phyloP scores from a whole-genome alignment of 2,888 invertebrate species.

The Terebella lapidaria region DNA sequence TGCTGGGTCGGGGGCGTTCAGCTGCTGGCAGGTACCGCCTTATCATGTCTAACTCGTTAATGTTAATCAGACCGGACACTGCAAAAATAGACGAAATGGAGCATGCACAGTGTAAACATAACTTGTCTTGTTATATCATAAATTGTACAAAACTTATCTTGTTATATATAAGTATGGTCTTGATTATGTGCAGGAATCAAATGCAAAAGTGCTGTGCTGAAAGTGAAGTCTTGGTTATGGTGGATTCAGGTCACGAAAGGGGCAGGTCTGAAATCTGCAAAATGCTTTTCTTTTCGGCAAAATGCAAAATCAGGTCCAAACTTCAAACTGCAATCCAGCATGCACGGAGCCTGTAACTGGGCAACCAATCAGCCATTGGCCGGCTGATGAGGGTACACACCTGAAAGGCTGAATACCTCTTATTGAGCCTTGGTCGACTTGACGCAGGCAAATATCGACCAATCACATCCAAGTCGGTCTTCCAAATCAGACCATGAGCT shows the following conservation, averaged over 20 bases:
- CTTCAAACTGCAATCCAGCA: neutral
- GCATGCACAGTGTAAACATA: too few relatives aligned
- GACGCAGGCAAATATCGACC: constrained; percentile 90
- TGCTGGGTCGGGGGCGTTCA: constrained; percentile 84
- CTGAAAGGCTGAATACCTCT: constrained; percentile 95
- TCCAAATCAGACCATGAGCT: constrained; percentile 8
- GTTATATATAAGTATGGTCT: too few relatives aligned
- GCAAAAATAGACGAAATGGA: constrained; percentile 15
- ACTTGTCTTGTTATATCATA: too few relatives aligned
- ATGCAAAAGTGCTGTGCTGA: too few relatives aligned
- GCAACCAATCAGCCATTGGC: neutral
- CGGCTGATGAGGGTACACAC: constrained; percentile 55
- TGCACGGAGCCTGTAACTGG: neutral
- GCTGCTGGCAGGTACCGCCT: constrained; percentile 91
- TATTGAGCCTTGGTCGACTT: constrained; percentile 83
- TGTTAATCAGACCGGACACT: constrained; percentile 81
- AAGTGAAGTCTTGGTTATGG: too few relatives aligned
- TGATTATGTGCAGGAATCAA: too few relatives aligned
- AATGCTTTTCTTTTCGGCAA: too few relatives aligned
- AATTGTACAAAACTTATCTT: too few relatives aligned
- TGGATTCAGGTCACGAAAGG: too few relatives aligned
- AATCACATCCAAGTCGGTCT: constrained; percentile 82
- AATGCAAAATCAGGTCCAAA: too few relatives aligned
- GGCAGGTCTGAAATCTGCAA: too few relatives aligned
- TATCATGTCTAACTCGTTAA: constrained; percentile 93